Base-by-base conservation (phyloP, 2,797 vertebrate genomes). In the Falco naumanni region DNA sequence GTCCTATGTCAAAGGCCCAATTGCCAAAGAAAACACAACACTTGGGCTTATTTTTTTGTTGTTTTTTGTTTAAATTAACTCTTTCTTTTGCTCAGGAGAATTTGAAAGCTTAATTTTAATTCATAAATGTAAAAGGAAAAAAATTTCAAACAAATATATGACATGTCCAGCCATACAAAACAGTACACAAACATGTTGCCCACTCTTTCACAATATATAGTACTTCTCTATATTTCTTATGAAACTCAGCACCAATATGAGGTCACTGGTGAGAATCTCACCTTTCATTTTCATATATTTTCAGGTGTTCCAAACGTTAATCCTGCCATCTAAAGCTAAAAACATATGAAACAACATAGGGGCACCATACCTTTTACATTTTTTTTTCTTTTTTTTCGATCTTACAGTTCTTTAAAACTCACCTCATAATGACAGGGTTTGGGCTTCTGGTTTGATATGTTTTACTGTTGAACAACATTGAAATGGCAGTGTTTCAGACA, bases 151-250 rank as follows among this genome's bases (percentile, higher is more conserved):
- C 8, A 57, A 74, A 77, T 34, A 70, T 6, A 57, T 19, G 16
- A 26, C 7, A 16, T 3, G 1, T 56, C 47, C 48, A 0, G 0
- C 5, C 16, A 25, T 41, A 66, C 3, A 16, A 9, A 60, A 16
- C 5, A 60, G 37, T 61, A 68, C 21, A 61, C 14, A 78, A 90
- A 75, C 4, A 11, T 45, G 19, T 66, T 81, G 28, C 13, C 29
- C 64, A 75, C 14, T 34, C 4, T 81, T 84, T 69, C 11, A 51
- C 5, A 63, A 47, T 81, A 81, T 57, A 91, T 86, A 41, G 11
- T 45, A 20, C 29, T 74, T 79, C 71, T 51, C 17, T 71, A 2
- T n/a, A 89, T 85, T 89, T 77, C 53, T 59, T 65, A 56, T 24
- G 14, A 78, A 70, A 28, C 1, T 75, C 51, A 84, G 14, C 17